phyloP scores from a whole-genome alignment of 1,140 invertebrate species.

The Ips nitidus region DNA sequence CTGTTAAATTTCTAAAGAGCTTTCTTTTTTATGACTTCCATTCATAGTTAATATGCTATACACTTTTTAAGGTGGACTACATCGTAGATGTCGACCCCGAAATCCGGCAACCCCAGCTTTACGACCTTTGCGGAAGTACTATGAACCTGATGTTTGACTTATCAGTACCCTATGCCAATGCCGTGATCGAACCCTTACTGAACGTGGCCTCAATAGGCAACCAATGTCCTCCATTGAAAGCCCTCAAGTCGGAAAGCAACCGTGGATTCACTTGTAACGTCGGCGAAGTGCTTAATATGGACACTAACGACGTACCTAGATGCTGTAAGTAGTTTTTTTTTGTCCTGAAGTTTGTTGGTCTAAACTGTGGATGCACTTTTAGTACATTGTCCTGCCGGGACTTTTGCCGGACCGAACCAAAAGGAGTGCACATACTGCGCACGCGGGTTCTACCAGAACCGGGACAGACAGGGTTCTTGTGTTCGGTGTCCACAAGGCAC shows the following conservation, averaged over 20 bases:
- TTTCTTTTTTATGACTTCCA: too few species aligned
- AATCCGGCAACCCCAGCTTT: conserved; percentile 84
- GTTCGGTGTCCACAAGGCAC: conserved; percentile 87
- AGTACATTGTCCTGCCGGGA: conserved; percentile 95
- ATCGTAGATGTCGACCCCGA: conserved; percentile 85
- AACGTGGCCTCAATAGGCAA: conserved; percentile 88
- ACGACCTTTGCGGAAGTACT: conserved; percentile 92
- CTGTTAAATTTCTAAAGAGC: too few species aligned
- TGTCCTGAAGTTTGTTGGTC: background rate
- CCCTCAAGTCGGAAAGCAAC: conserved; percentile 79
- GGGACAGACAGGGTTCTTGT: conserved; percentile 83
- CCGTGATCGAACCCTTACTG: conserved; percentile 84
- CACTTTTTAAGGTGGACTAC: conserved; percentile 61
- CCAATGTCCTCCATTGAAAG: conserved; percentile 86
- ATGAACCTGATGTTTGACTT: conserved; percentile 92
- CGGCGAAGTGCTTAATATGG: conserved; percentile 92
- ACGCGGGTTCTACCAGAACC: conserved; percentile 89
- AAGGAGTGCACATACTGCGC: conserved; percentile 87
- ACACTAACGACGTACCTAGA: conserved; percentile 86
- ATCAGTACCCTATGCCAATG: conserved; percentile 88
- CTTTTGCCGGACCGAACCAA: conserved; percentile 85
- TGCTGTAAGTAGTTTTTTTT: conserved; percentile 71
- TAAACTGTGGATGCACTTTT: conserved; percentile 45
- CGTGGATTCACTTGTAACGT: conserved; percentile 90
- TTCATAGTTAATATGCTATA: background rate